Base-by-base conservation (phyloP, 1,140 invertebrate species). In the Magallana gigas region DNA sequence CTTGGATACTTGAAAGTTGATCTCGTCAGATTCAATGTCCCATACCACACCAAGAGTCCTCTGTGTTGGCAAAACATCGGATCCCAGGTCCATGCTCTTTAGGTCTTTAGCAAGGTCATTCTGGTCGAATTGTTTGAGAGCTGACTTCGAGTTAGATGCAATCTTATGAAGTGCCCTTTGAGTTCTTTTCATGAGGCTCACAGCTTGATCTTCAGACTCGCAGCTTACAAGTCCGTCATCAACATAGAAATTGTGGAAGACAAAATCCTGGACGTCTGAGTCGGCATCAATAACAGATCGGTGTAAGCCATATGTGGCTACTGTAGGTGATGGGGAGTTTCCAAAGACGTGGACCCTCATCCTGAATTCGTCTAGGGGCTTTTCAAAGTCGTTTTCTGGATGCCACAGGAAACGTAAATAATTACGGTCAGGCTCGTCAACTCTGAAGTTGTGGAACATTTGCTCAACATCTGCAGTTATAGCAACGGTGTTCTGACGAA, bases 381-480 rank as follows among this genome's bases (percentile, higher is more conserved):
- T 83, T 83, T 87, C 87, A 4, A 88, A 71, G 23, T 90, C 87
- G 58, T 88, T 86, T 36, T 88, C 36, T 11, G 23, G 56, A 8
- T 62, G 12, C 18, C 1, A 57, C 23, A 23, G 23, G 23, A 23
- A 23, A 23, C 23, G 23, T 23, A 23, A 23, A 23, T 0, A 23
- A 23, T 23, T 23, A 23, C 23, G 23, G 23, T 23, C 23, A 23
- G 23, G 23, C 23, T 23, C 23, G 23, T 23, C 29, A 1, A 91
- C 90, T 8, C 56, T n/a, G 36, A 89, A 85, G 18, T 76, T 85
- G 57, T 92, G 16, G 48, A 83, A 89, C 87, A 91, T 91, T 16
- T 87, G 81, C 85, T 91, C 58, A 1, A 91, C 82, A 58, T 91
- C 91, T 16, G 57, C 16, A 48, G 14, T 83, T 29, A 91, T 57